phyloP scores from a whole-genome alignment of 2,113 vertebrate species.

The Danio rerio region DNA sequence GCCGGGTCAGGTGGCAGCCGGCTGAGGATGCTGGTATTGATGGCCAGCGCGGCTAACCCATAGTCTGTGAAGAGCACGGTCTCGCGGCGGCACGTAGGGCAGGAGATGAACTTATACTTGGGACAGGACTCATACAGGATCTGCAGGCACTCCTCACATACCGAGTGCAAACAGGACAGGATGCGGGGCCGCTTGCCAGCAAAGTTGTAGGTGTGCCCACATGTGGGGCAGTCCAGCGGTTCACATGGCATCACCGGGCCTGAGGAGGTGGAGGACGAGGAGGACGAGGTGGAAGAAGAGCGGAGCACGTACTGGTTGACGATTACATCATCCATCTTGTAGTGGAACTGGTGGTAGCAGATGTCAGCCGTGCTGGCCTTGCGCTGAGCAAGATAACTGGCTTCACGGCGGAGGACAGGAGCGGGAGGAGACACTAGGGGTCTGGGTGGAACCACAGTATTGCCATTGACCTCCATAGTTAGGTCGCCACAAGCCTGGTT shows the following conservation, averaged over 20 bases:
- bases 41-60: constrained; percentile 92
- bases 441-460: constrained; percentile 67
- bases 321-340: constrained; percentile 93
- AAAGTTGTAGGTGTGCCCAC: constrained; percentile 95
- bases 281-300: constrained; percentile 76
- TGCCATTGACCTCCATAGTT: constrained; percentile 74
- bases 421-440: constrained; percentile 71
- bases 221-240: constrained; percentile 96
- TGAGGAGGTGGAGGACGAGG: constrained; percentile 67
- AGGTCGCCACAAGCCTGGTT: constrained; percentile 92
- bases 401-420: constrained; percentile 83
- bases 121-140: constrained; percentile 99
- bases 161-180: constrained; percentile 96
- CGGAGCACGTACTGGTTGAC: constrained; percentile 95
- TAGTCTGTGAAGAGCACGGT: constrained; percentile 99
- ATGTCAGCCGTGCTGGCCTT: constrained; percentile 88
- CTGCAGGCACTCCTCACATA: constrained; percentile 98
- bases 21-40: constrained; percentile 98
- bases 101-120: constrained; percentile 99
- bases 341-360: constrained; percentile 93
- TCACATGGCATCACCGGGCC: constrained; percentile 84
- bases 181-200: constrained; percentile 94
- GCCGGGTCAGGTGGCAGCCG: constrained; percentile 89
- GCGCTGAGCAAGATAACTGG: constrained; percentile 84
- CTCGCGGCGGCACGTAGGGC: constrained; percentile 94